Base-by-base conservation (phyloP, 2,113 vertebrate genomes). In the Muntiacus reevesi region DNA sequence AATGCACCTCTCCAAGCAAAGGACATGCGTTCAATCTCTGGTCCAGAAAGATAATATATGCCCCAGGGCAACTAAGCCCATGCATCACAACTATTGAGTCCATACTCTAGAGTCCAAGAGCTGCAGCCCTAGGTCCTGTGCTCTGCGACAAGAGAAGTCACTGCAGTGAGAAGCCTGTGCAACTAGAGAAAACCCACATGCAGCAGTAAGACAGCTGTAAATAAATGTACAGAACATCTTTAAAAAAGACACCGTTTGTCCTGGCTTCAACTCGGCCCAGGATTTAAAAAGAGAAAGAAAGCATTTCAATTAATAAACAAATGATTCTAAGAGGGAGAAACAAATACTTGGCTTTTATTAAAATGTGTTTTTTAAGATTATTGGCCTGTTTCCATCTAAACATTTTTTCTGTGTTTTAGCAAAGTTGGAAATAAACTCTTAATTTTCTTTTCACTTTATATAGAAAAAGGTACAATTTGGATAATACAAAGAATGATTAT, bases 61-160 rank as follows among this genome's bases (percentile, higher is more conserved):
- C 19, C 1, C 0, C n/a, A 74, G 19, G n/a, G 2, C 2, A 6
- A 74, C n/a, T 23, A 23, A 74, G n/a, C 19, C 67, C 19, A 13
- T 40, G 67, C 10, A 40, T 10, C 67, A 23, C 67, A 71, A 23
- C 71, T 76, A 15, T 12, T 43, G 40, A 76, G 71, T 27, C 71
- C 71, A 14, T 14, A 9, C 6, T 76, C 40, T 43, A 7, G 23
- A 43, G 12, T 27, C 43, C 67, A 40, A 40, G 67, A 36, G 5
- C 36, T 7, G 71, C 40, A 76, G 40, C 23, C 23, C 71, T 43
- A 43, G 11, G 43, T 27, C 2, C 12, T 15, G 23, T 27, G 12
- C 40, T 43, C 12, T 8, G 71, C 23, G 14, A 27, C 2, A 14
- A 27, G 71, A 25, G 71, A 76, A 76, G 71, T 23, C 40, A 76